Conservation (phyloP, 1,140 invertebrate species). For the Ceratosolen solmsi region DNA sequence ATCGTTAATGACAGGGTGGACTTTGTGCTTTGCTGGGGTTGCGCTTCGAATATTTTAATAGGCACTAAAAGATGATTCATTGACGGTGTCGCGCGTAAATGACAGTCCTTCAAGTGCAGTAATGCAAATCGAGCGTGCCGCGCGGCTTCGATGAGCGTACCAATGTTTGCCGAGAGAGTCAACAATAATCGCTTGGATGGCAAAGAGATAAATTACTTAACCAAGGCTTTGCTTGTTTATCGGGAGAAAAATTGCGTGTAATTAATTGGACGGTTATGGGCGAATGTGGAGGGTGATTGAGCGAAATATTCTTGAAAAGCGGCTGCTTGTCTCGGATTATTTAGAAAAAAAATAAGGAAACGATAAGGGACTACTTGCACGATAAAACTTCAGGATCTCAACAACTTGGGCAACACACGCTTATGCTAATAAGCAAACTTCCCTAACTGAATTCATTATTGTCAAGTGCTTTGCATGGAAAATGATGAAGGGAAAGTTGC, state of each 20-base stretch:
- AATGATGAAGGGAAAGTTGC: too few species aligned
- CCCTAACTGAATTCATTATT: too few species aligned
- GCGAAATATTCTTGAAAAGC: too few species aligned
- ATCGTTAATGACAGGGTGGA: constrained; percentile 49
- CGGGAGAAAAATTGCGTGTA: neutral
- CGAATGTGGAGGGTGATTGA: too few species aligned
- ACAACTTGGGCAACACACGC: too few species aligned
- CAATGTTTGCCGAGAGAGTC: constrained; percentile 21
- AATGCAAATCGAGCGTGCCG: constrained; percentile 48
- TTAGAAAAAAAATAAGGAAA: too few species aligned
- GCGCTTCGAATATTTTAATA: constrained; percentile 50
- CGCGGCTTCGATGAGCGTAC: constrained; percentile 20
- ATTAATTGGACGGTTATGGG: neutral
- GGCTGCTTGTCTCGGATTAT: too few species aligned
- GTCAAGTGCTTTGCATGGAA: too few species aligned
- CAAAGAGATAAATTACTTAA: constrained; percentile 32
- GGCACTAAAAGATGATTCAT: constrained; percentile 52
- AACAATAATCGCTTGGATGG: constrained; percentile 17
- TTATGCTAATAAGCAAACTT: neutral
- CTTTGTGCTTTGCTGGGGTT: constrained; percentile 46
- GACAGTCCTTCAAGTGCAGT: constrained; percentile 47
- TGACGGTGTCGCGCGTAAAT: constrained; percentile 25
- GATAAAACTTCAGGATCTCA: too few species aligned
- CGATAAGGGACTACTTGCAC: too few species aligned
- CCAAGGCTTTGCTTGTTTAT: too few species aligned